These are phyloP conservation scores for Drosophila littoralis DNA, from an alignment of 1,140 invertebrate species.

Conservation along the genomic window DNA sequence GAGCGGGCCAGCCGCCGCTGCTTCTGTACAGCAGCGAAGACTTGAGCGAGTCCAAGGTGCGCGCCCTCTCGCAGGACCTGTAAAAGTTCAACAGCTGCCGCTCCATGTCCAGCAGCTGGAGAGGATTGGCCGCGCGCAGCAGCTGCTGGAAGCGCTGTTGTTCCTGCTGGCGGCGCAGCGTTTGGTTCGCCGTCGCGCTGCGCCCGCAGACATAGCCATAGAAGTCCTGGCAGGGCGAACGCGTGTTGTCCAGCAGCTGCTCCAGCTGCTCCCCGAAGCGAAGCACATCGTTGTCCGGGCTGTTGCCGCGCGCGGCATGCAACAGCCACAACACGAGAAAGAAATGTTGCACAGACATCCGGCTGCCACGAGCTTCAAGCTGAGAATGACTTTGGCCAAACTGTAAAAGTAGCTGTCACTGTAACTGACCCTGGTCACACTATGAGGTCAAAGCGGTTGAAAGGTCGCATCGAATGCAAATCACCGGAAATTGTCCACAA, in stretches of 20 bases:
- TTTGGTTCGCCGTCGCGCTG: constrained; percentile 51
- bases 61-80: constrained; percentile 65
- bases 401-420: constrained; percentile 14
- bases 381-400: constrained; percentile 15
- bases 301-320: constrained; percentile 10
- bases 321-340: constrained; percentile 15
- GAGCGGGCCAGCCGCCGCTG: constrained; percentile 72
- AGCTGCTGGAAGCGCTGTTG: constrained; percentile 68
- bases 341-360: constrained; percentile 25
- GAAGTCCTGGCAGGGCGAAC: constrained; percentile 70
- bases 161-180: constrained; percentile 44
- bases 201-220: constrained; percentile 73
- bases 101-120: constrained; percentile 66
- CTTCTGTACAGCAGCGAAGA: constrained; percentile 56
- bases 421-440: constrained; percentile 14
- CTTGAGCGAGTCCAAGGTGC: constrained; percentile 56
- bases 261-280: constrained; percentile 69
- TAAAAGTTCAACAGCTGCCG: constrained; percentile 72
- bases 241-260: constrained; percentile 55
- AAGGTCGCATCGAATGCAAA: constrained; percentile 22
- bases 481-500: constrained; percentile 27
- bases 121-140: constrained; percentile 40
- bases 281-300: constrained; percentile 60
- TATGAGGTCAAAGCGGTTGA: constrained; percentile 15
- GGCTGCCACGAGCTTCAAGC: constrained; percentile 5